Conservation (phyloP, 2,888 invertebrate genomes). For the Drosophila multiciliata region DNA sequence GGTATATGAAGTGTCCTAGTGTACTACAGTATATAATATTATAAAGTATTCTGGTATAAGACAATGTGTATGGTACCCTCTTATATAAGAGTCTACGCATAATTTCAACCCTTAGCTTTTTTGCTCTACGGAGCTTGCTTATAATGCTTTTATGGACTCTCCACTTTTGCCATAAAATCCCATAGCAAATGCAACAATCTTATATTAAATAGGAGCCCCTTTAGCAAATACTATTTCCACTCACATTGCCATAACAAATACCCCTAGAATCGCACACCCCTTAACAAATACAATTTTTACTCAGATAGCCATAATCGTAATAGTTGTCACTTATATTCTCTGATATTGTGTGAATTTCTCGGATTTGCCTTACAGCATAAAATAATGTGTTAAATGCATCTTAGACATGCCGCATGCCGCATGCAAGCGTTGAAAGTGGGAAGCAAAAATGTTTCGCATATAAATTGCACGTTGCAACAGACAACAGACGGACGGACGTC, state of each 20-base stretch:
- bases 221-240: not conserved
- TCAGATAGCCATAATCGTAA: not conserved
- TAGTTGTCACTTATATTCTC: not conserved
- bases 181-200: constrained; percentile 6
- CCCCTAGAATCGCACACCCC: constrained; percentile 16
- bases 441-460: constrained; percentile 60
- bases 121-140: not conserved
- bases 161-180: constrained; percentile 6
- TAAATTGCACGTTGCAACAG: constrained; percentile 65
- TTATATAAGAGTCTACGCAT: not conserved
- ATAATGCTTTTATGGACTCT: not conserved
- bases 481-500: constrained; percentile 25
- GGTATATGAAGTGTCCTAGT: not conserved
- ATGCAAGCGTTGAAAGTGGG: constrained; percentile 14
- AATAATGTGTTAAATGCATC: constrained; percentile 32
- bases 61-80: not conserved
- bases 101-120: not conserved
- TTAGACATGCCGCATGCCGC: constrained; percentile 15
- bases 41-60: not conserved
- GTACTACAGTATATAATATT: not conserved
- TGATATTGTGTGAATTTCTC: not conserved
- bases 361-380: not conserved
- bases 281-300: not conserved
- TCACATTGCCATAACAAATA: constrained; percentile 1
- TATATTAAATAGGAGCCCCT: not conserved